Conservation (phyloP, 2,113 vertebrate genomes). For the Harpagus bidentatus region DNA sequence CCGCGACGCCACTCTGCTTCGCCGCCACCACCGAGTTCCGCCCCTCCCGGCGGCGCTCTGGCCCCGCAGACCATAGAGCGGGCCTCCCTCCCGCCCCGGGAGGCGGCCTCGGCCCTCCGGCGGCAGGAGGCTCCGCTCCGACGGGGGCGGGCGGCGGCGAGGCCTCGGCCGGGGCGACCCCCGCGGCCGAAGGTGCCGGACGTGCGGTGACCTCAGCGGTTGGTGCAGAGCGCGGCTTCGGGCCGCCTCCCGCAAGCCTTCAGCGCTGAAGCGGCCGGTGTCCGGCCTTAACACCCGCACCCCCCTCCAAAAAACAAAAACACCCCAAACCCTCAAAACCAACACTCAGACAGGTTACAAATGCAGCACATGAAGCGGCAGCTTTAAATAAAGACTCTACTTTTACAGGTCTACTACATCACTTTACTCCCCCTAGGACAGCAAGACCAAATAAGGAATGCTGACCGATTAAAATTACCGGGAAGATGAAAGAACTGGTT, state of each 20-base stretch:
- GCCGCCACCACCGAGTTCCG: too few species aligned
- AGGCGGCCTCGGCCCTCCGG: not conserved
- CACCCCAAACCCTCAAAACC: too few species aligned
- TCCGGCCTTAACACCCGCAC: not conserved
- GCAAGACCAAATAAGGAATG: not conserved
- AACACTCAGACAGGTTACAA: not conserved
- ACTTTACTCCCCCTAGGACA: not conserved
- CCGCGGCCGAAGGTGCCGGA: too few species aligned
- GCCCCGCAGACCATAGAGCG: accelerated
- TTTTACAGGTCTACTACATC: not conserved
- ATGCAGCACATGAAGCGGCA: accelerated
- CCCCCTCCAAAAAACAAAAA: too few species aligned
- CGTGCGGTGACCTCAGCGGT: not conserved
- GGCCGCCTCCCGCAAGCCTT: not conserved
- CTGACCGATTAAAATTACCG: not conserved
- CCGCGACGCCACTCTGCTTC: not conserved
- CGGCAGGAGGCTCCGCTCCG: not conserved
- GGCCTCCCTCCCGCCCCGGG: too few species aligned
- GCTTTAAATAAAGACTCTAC: not conserved
- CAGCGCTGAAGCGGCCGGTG: accelerated
- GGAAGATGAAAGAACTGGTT: not conserved
- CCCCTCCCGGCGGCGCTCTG: not conserved
- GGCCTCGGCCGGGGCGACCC: too few species aligned
- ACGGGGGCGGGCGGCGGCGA: not conserved
- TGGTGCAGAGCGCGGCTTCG: not conserved